Percentiles rank a stretch among this genome's conserved stretches.
phyloP scores from a whole-genome alignment of 1,140 invertebrate genomes.

The Diabrotica virgifera region DNA sequence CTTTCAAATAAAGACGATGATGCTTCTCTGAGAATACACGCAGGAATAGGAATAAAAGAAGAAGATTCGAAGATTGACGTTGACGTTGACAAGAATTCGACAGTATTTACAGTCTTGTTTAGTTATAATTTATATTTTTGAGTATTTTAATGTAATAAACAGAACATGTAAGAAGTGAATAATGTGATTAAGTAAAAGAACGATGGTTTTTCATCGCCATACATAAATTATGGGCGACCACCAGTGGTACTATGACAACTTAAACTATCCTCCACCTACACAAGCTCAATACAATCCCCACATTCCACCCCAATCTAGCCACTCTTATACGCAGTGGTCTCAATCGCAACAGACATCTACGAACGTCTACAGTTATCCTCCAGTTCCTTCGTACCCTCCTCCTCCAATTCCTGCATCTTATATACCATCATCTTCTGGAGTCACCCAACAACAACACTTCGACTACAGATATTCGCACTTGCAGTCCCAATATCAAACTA shows the following conservation, averaged over 20 bases:
- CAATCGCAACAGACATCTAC: background rate
- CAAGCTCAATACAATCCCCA: background rate
- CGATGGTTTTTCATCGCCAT: too few species aligned
- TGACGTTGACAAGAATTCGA: too few species aligned
- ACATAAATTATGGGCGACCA: background rate
- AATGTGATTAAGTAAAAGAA: too few species aligned
- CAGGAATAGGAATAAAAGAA: too few species aligned
- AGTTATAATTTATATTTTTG: too few species aligned
- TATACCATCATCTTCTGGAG: background rate
- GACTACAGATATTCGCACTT: background rate
- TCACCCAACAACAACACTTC: background rate
- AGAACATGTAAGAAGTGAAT: too few species aligned
- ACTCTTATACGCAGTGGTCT: background rate
- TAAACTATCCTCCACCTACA: background rate
- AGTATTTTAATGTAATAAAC: too few species aligned
- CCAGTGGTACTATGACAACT: background rate
- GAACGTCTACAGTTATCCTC: background rate
- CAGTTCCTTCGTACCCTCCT: background rate
- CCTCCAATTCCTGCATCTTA: background rate
- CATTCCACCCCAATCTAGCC: background rate
- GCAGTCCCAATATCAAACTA: conserved; percentile 7
- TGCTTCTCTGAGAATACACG: too few species aligned
- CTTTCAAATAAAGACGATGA: too few species aligned
- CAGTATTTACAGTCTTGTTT: too few species aligned
- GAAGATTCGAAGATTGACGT: too few species aligned